Percentiles rank a stretch among this genome's conserved stretches.
phyloP scores from a whole-genome alignment of 2,888 invertebrate species.

The Drosophila anomalata region DNA sequence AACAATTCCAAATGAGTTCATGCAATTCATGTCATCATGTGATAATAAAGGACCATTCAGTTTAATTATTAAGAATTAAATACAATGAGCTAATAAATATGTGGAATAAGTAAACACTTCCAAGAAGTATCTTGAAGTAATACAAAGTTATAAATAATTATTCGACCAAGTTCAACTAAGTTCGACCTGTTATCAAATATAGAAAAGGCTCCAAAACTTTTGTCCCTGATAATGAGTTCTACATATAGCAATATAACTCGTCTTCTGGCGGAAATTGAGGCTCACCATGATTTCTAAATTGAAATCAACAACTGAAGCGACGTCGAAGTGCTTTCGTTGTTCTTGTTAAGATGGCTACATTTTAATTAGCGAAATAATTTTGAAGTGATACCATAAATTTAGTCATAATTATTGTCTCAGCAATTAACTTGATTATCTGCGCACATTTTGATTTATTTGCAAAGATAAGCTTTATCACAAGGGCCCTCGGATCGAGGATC shows the following conservation, averaged over 20 bases:
- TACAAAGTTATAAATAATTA: conserved; percentile 1
- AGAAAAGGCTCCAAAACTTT: conserved; percentile 7
- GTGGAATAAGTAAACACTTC: not conserved
- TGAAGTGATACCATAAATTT: conserved; percentile 78
- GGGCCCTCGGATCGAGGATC: conserved; percentile 40
- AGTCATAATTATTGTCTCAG: conserved; percentile 76
- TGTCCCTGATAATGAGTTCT: conserved; percentile 21
- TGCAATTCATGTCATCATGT: conserved; percentile 21
- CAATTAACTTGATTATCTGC: conserved; percentile 73
- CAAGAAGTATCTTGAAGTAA: not conserved
- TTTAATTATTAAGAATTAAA: conserved; percentile 2
- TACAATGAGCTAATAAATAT: not conserved
- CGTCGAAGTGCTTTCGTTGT: conserved; percentile 32
- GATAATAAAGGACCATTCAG: not conserved
- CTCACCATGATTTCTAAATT: conserved; percentile 66
- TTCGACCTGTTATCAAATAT: conserved; percentile 24
- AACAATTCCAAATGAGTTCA: conserved; percentile 23
- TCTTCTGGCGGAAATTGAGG: conserved; percentile 53
- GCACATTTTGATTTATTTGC: conserved; percentile 70
- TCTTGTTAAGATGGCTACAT: conserved; percentile 59
- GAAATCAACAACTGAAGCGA: conserved; percentile 25
- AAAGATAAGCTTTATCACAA: conserved; percentile 49
- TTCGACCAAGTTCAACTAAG: conserved; percentile 3
- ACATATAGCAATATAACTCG: conserved; percentile 12
- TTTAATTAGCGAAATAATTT: conserved; percentile 74